Base-by-base conservation (phyloP, 2,888 invertebrate species). In the Mechanitis mazaeus region DNA sequence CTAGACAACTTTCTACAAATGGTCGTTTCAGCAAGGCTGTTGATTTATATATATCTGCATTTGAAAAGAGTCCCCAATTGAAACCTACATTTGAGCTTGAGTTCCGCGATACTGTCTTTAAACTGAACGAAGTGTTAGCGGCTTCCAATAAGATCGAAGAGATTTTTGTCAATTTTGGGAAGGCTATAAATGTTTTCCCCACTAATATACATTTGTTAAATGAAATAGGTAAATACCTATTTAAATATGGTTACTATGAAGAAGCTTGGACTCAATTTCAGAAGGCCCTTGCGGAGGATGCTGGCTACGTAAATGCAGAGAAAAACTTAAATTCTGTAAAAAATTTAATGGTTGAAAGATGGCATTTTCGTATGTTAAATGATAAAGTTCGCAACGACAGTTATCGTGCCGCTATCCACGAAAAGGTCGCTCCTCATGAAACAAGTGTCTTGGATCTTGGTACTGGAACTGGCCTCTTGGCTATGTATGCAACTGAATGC, bases 301-400 rank as follows among this genome's bases (percentile, higher is more conserved):
- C 87, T 0, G 79, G 84, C 45, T 92, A 86, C 76, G 86, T 93
- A 0, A 87, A 88, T 68, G 92, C 93, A 12, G 92, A 93, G 72
- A 93, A 93, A 75, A 94, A 94, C 77, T 81, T 94, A 28, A 92
- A 94, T 75, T 93, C 93, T 66, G 84, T 94, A 0, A 93, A 93
- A 72, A 93, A 94, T 77, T 83, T 93, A 67, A 83, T 94, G 63
- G 91, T 96, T 54, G 94, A 94, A 65, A 84, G 95, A 58, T 96
- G 96, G 96, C 96, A 96, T 79, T 96, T 93, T 79, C 87, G 94
- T 63, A 96, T 96, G 96, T 80, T 96, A 35, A 96, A 96, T 84
- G 96, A 96, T 77, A 85, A 81, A 63, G 77, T 81, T 28, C 87
- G 96, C 54, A 96, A 96, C 82, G 77, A 87, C 61, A 91, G 93